A percentile compares a stretch with the other conserved stretches of the same genome.
Conservation (phyloP, 2,797 vertebrate genomes). For the Anas bernieri region DNA sequence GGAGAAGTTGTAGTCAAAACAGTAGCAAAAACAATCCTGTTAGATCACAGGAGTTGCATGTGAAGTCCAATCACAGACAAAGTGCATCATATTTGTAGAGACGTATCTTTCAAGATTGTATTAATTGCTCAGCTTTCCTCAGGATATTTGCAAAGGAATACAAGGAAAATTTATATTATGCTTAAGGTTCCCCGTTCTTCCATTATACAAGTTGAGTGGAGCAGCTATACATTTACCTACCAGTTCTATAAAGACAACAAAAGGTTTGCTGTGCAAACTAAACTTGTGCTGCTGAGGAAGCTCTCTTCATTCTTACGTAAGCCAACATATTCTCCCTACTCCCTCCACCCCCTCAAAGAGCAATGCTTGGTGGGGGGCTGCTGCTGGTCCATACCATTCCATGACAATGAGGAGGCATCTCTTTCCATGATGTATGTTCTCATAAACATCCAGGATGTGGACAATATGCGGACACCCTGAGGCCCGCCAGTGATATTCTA, state of each 20-base stretch:
- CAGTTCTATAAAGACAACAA: background rate
- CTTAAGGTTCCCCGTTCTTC: background rate
- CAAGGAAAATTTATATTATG: background rate
- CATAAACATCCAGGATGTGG: constrained; percentile 91
- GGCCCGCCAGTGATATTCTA: constrained; percentile 94
- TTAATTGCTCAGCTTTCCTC: background rate
- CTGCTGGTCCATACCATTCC: constrained; percentile 88
- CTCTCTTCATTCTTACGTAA: background rate
- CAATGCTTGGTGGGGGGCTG: background rate
- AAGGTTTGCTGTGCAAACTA: background rate
- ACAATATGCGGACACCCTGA: constrained; percentile 94
- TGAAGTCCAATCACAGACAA: background rate
- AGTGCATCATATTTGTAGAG: background rate
- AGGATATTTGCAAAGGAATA: background rate
- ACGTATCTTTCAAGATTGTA: background rate
- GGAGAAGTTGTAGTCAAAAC: background rate
- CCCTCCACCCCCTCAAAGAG: background rate
- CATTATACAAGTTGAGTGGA: background rate
- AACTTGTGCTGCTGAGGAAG: background rate
- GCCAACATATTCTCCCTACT: background rate
- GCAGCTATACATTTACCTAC: background rate
- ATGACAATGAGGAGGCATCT: constrained; percentile 98
- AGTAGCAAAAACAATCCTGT: background rate
- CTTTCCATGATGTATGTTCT: constrained; percentile 95
- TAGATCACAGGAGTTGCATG: background rate